Evolutionary conservation across 1,140 invertebrate genomes (phyloP), one percentile per base, ranked within the genome.

Genomic region (Hyphantria cunea): DNA sequence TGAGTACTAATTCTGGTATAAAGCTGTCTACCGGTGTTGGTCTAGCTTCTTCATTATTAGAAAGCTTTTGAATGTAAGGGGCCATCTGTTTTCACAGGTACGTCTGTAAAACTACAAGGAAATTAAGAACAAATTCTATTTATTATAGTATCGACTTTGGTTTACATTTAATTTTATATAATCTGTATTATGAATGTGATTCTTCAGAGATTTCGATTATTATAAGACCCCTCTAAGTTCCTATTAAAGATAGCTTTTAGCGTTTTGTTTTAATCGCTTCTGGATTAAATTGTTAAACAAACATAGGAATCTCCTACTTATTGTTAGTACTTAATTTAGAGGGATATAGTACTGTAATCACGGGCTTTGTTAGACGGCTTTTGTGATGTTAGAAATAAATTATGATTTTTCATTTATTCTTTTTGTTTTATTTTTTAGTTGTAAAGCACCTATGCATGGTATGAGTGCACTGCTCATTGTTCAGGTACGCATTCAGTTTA

Each of bases 361-460:
- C 82, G 81, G 78, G 82, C 79, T 78, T 72, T 78, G 73, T 74
- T 72, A 70, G 70, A 72, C 52, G 64, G 66, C 60, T 74, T 63
- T 81, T 75, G 76, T 70, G 80, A 76, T 86, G 66, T 79, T 82
- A 81, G 73, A 74, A 83, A 84, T 83, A 84, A 81, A 84, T 84
- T 82, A 82, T 79, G 71, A 72, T 78, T 85, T 86, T 82, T 82
- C 78, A 64, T 75, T 77, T 86, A 74, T 70, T 81, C 83, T 54
- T 76, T 88, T 86, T 85, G 78, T 80, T 89, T 89, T 86, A 69
- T 84, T 87, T 87, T 89, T 86, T 81, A 80, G 76, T 81, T 79
- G 66, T 74, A 74, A 64, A 72, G 76, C 86, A 86, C 83, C 82
- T 80, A 50, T 73, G 83, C 80, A 81, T 84, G 82, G 72, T 67